Evolutionary conservation across 2,888 invertebrate species (phyloP), one percentile per base, ranked within the genome.

Genomic region (Drosophila mimica): DNA sequence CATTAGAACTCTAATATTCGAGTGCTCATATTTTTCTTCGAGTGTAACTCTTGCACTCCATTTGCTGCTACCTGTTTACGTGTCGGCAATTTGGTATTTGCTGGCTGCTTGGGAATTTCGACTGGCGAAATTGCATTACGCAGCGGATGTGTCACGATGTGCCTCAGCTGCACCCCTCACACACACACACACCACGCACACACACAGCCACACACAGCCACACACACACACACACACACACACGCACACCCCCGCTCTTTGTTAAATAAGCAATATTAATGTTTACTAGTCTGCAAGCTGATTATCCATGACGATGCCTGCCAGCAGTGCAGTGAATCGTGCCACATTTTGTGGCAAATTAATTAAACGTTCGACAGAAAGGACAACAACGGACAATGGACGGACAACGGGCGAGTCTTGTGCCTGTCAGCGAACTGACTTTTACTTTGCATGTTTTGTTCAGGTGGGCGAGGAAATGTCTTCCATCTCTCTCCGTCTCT

Each of bases 341-440:
- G 74, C 78, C 70, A 82, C 82, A 84, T 84, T 86, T 87, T 88
- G 89, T 83, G 76, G 90, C 79, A 90, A 89, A 87, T 87, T 87
- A 87, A 87, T 90, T 90, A 87, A 87, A 87, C 77, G 81, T 63
- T 72, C 66, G 52, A 57, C 48, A 52, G 54, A 64, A 49, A 60
- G 66, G 77, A 83, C 73, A 76, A 60, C 56, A 8, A 15, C 59
- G 62, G 46, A 46, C 67, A 61, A 5, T 49, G 53, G 59, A 70
- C 64, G 28, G 25, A 15, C 20, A 52, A 20, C 52, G 17, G 17
- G 15, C 51, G 17, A 30, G 11, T 30, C 52, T 53, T 79, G 75
- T 79, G 84, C 89, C 88, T 83, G 82, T 79, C 79, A 85, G 84
- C 85, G 82, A 85, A 83, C 84, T 85, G 90, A 85, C 85, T 85